Evolutionary conservation across 2,888 invertebrate species (phyloP), one percentile per base, ranked within the genome.

Genomic region (Thymelicus sylvestris): DNA sequence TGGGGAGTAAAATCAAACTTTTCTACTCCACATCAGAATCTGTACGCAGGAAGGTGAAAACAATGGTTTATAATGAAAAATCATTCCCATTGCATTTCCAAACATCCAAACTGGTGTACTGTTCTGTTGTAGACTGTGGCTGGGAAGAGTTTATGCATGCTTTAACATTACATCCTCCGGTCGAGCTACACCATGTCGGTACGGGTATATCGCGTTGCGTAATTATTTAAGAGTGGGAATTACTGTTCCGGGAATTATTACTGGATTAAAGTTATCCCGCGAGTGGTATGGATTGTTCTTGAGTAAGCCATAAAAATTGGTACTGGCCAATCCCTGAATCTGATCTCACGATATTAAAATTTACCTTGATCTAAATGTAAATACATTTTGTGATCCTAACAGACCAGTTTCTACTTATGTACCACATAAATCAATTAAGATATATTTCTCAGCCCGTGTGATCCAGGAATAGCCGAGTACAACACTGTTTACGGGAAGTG

Each of bases 161-260:
- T 50, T 65, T 65, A 65, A 65, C 41, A 55, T 55, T n/a, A n/a
- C 52, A 65, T 55, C 41, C 41, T 38, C 39, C 41, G 48, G 48
- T 7, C 38, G 38, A 38, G 41, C 7, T 19, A 8, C 13, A 8
- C 50, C 24, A 44, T 44, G 19, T n/a, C 7, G 12, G 50, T n/a
- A n/a, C 24, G 24, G 24, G 12, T 63, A 63, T 48, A 63, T 48
- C 31, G 50, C 41, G 24, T 41, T 31, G 55, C 44, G 13, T 65
- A 52, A 55, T 65, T 65, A 65, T 65, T 65, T 48, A 52, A 41
- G 41, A 65, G n/a, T 48, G 19, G 52, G 41, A 55, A 60, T 60
- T 60, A 60, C 48, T 48, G 62, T 63, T 48, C 48, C 62, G 13
- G 48, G 1, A 48, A 63, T 48, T 48, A 63, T 63, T 63, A 63